These are phyloP conservation scores for Limenitis camilla DNA, from an alignment of 2,888 invertebrate genomes.

Conservation along the genomic window DNA sequence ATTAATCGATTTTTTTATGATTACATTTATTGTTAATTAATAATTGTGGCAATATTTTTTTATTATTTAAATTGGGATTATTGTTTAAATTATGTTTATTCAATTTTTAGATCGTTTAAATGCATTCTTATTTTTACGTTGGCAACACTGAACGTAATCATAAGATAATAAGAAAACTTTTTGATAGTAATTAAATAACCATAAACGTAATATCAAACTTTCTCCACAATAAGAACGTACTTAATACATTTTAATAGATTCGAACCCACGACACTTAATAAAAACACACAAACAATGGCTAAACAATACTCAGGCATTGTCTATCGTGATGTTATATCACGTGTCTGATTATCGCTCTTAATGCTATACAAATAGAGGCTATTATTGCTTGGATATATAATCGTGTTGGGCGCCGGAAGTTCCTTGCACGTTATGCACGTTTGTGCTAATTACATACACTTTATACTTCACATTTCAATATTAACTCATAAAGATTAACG, in stretches of 20 bases:
- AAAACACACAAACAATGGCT: neutral
- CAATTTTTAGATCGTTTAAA: too few species aligned
- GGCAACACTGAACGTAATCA: too few species aligned
- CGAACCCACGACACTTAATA: neutral
- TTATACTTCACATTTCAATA: neutral
- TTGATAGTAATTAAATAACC: too few species aligned
- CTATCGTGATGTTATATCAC: constrained; percentile 12
- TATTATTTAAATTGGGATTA: too few species aligned
- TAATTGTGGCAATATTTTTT: too few species aligned
- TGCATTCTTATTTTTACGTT: too few species aligned
- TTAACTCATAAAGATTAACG: neutral
- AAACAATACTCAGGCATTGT: constrained; percentile 4
- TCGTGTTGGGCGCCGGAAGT: constrained; percentile 15
- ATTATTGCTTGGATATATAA: neutral
- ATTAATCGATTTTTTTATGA: too few species aligned
- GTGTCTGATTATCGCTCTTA: constrained; percentile 1
- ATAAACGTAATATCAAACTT: too few species aligned
- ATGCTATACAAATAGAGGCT: neutral
- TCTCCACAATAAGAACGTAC: neutral
- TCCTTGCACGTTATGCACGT: neutral
- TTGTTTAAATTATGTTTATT: too few species aligned
- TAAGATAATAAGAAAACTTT: too few species aligned
- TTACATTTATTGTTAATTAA: too few species aligned
- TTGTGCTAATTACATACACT: constrained; percentile 1
- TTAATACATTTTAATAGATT: neutral